phyloP scores from a whole-genome alignment of 2,888 invertebrate genomes.

The Rhingia campestris region DNA sequence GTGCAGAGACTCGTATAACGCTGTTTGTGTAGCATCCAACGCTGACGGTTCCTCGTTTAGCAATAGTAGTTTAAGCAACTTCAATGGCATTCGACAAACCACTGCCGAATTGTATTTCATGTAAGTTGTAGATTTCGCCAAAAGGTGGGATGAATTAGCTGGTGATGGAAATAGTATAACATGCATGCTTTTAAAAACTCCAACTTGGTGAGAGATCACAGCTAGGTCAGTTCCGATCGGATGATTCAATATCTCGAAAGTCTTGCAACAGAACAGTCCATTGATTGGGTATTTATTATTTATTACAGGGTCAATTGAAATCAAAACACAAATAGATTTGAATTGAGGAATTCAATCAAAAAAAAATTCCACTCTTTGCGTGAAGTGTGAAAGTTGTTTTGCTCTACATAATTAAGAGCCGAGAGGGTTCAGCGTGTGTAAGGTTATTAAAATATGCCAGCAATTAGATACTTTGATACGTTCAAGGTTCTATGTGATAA shows the following conservation, averaged over 20 bases:
- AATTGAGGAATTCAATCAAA: constrained; percentile 69
- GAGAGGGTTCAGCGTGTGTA: constrained; percentile 4
- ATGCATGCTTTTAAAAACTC: constrained; percentile 1
- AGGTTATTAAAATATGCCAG: constrained; percentile 16
- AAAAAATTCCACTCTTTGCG: constrained; percentile 11
- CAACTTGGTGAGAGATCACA: not conserved
- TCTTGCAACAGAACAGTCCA: constrained; percentile 62
- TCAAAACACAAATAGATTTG: constrained; percentile 54
- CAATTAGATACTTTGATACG: constrained; percentile 13
- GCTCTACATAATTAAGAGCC: constrained; percentile 1
- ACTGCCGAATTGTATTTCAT: constrained; percentile 83
- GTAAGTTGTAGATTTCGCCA: constrained; percentile 78
- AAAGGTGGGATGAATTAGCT: not conserved
- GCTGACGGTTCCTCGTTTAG: constrained; percentile 73
- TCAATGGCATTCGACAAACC: constrained; percentile 76
- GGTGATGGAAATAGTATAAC: constrained; percentile 20
- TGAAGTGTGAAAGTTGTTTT: constrained; percentile 60
- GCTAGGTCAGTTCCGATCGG: constrained; percentile 61
- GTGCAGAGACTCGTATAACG: constrained; percentile 84
- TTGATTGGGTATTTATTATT: constrained; percentile 60
- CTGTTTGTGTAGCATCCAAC: constrained; percentile 82
- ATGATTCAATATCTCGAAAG: constrained; percentile 59
- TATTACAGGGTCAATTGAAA: constrained; percentile 64
- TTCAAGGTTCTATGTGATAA: constrained; percentile 23
- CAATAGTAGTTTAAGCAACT: constrained; percentile 53